Base-by-base conservation (phyloP, 2,113 vertebrate species). In the Phocoena sinus region DNA sequence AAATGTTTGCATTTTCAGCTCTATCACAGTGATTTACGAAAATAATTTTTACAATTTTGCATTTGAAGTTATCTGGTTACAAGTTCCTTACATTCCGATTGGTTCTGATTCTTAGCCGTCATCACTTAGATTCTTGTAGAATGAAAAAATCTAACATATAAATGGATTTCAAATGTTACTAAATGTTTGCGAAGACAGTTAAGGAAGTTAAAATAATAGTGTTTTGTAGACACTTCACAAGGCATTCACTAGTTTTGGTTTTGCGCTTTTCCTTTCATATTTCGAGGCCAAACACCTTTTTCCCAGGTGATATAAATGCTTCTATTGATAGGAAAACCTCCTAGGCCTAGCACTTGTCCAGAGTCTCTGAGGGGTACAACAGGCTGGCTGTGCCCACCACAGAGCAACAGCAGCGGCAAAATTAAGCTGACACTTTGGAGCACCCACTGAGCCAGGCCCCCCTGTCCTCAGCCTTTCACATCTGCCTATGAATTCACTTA, bases 111-210 rank as follows among this genome's bases (percentile, higher is more conserved):
- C 31, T 91, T 47, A 60, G 58, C 18, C 53, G 23, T 81, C 21
- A 25, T 26, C 36, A 65, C 53, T 76, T 76, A 58, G 60, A 63
- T 67, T 41, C 58, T 90, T 38, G 36, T 6, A 73, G 47, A 58
- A 65, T 56, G 65, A 80, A 44, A 91, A 91, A 86, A 47, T 73
- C 38, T 80, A 84, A 88, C 79, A 18, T 58, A 74, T 84, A 67
- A 65, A 33, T 56, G 79, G 70, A 67, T 81, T 80, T 88, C 21
- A 76, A 60, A 28, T 38, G 36, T 65, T 56, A 71, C 31, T 73
- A 56, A 62, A 8, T 58, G 31, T 81, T 68, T 74, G 53, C 20
- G 4, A 67, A 47, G 28, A 50, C 44, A 25, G 58, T 41, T 92
- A 18, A 60, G 71, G 58, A 58, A 38, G 65, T 36, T 62, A 17